Base-by-base conservation (phyloP, 1,140 invertebrate genomes). In the Camponotus pennsylvanicus region DNA sequence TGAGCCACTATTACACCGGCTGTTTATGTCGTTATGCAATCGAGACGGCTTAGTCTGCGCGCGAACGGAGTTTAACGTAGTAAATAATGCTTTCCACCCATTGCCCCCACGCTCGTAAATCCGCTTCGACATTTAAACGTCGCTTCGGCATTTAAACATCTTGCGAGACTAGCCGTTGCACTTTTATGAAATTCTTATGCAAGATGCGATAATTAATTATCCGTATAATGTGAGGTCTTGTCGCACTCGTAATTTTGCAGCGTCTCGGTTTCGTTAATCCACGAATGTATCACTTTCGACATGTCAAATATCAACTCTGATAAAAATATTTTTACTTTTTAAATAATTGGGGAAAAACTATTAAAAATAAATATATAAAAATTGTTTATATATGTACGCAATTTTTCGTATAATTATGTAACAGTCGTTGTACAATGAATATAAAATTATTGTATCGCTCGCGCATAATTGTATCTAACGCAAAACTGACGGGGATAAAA, bases 11-110 rank as follows among this genome's bases (percentile, higher is more conserved):
- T 92, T 92, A 91, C 69, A 83, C 91, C 85, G 85, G 88, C 88
- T 92, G 88, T 92, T 92, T 90, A 91, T 89, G 84, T 86, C 91
- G 57, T 92, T 90, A 92, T 92, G 91, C 91, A 92, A 92, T 91
- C 91, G 84, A 70, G 86, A 87, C 80, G 45, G 88, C 88, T 90
- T 87, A 90, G 86, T 70, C 88, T 88, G 88, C 88, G 83, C 84
- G 80, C 83, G 49, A 52, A 86, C 66, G 64, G 84, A 75, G 45
- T 84, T 80, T 63, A 55, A 85, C 40, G 86, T 86, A 90, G 86
- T 91, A 92, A 92, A 92, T 92, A 92, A 92, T 92, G 88, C 84
- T 86, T 83, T 63, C 45, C 79, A 45, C 55, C 18, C 27, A 9
- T 75, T 73, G 18, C 15, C 88, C 64, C 69, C 69, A 88, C 85